A percentile compares a stretch with the other conserved stretches of the same genome.
Evolutionary conservation across 1,140 invertebrate genomes (phyloP).

Genomic region (Calosoma granatense): DNA sequence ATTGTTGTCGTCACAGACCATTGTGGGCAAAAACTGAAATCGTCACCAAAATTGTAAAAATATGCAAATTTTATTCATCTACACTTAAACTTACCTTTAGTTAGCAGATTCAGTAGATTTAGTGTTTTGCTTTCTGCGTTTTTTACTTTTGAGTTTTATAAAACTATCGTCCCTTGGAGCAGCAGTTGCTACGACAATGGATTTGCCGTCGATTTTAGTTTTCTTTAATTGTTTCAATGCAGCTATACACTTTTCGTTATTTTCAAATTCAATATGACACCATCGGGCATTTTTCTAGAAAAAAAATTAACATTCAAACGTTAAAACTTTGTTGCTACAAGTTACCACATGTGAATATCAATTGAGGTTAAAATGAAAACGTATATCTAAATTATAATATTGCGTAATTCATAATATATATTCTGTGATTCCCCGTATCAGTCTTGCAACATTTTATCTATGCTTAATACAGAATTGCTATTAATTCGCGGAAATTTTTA

Average conservation of each 20-base stretch:
- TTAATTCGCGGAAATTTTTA: too few relatives aligned
- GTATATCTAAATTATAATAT: too few relatives aligned
- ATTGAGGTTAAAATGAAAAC: too few relatives aligned
- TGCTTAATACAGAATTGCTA: too few relatives aligned
- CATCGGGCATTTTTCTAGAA: slow-evolving; percentile 15
- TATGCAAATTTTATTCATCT: not conserved
- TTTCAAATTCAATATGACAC: slow-evolving; percentile 13
- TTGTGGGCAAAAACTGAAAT: slow-evolving; percentile 5
- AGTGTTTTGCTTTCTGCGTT: not conserved
- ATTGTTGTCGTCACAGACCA: not conserved
- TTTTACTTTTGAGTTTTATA: not conserved
- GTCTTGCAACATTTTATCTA: too few relatives aligned
- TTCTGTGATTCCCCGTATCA: too few relatives aligned
- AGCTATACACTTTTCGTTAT: not conserved
- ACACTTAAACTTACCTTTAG: not conserved
- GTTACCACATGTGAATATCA: too few relatives aligned
- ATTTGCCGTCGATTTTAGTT: slow-evolving; percentile 11
- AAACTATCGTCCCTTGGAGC: slow-evolving; percentile 3
- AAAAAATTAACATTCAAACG: not conserved
- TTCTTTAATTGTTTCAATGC: slow-evolving; percentile 9
- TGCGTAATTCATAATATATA: too few relatives aligned
- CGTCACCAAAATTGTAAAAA: not conserved
- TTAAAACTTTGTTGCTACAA: too few relatives aligned
- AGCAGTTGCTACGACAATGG: too few relatives aligned
- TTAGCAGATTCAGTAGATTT: not conserved